These are phyloP conservation scores for Henicopernis longicauda DNA, from an alignment of 2,113 vertebrate genomes.

Conservation along the genomic window DNA sequence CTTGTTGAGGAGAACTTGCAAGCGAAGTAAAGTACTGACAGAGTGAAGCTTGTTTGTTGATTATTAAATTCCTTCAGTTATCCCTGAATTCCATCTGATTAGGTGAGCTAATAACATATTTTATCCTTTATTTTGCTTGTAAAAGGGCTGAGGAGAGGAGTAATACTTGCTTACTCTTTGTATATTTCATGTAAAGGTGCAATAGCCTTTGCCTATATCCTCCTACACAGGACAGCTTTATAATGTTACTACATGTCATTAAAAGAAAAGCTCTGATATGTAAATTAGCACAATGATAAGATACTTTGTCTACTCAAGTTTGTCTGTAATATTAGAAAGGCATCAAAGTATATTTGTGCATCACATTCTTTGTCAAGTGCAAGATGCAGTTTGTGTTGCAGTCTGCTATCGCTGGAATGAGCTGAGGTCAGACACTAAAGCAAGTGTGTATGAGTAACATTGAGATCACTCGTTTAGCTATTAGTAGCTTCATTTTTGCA, in stretches of 20 bases:
- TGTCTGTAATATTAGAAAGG: neutral
- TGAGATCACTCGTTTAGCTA: too few relatives aligned
- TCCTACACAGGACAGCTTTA: neutral
- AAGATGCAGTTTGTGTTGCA: neutral
- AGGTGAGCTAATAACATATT: neutral
- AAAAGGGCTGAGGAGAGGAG: neutral
- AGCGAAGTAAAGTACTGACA: neutral
- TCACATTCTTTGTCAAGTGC: neutral
- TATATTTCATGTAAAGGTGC: neutral
- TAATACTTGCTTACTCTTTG: neutral
- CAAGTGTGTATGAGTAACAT: neutral
- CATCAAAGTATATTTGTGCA: neutral
- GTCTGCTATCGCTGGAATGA: neutral
- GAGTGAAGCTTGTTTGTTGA: neutral
- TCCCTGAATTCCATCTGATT: neutral
- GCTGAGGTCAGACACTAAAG: neutral
- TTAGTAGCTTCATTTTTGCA: neutral
- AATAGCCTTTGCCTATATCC: neutral
- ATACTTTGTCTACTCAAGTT: neutral
- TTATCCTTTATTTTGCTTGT: neutral
- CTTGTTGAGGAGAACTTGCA: neutral
- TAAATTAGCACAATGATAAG: neutral
- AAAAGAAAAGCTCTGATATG: neutral
- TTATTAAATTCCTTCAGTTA: neutral
- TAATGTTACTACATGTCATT: neutral